These are phyloP conservation scores for Drosophila mercatorum DNA, from an alignment of 2,888 invertebrate genomes.

Conservation along the genomic window DNA sequence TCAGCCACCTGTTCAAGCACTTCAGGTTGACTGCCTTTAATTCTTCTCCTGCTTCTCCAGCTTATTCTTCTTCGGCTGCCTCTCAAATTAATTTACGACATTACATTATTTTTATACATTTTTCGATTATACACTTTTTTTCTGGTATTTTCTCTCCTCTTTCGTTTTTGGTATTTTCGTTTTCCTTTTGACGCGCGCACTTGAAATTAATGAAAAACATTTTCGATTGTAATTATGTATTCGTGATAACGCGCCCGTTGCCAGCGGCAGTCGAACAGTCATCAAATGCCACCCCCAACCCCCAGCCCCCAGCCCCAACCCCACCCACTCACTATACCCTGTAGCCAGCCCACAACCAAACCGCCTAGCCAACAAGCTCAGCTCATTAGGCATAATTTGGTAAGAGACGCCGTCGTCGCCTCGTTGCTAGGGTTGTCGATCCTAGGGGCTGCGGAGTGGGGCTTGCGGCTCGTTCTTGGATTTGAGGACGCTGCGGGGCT, in stretches of 20 bases:
- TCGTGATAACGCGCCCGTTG: conserved; percentile 66
- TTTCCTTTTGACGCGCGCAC: conserved; percentile 50
- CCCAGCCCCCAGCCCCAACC: background rate
- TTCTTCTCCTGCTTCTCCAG: background rate
- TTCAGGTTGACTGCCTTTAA: conserved; percentile 3
- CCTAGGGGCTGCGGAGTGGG: background rate
- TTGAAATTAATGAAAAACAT: conserved; percentile 78
- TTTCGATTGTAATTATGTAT: conserved; percentile 78
- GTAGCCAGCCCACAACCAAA: background rate
- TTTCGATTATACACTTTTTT: conserved; percentile 1
- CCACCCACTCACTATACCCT: background rate
- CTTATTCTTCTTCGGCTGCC: too few species aligned
- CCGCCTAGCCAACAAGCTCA: conserved; percentile 36
- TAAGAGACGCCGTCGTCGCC: conserved; percentile 29
- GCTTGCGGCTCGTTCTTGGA: background rate
- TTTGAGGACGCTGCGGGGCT: conserved; percentile 36
- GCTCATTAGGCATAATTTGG: conserved; percentile 75
- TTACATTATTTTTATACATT: conserved; percentile 45
- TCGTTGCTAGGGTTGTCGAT: conserved; percentile 16
- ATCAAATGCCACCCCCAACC: conserved; percentile 25
- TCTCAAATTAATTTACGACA: conserved; percentile 44
- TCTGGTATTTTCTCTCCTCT: background rate
- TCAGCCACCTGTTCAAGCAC: conserved; percentile 1
- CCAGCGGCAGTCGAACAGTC: conserved; percentile 44
- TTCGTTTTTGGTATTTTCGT: conserved; percentile 8